These are phyloP conservation scores for Patella caerulea DNA, from an alignment of 2,888 invertebrate genomes.

Conservation along the genomic window DNA sequence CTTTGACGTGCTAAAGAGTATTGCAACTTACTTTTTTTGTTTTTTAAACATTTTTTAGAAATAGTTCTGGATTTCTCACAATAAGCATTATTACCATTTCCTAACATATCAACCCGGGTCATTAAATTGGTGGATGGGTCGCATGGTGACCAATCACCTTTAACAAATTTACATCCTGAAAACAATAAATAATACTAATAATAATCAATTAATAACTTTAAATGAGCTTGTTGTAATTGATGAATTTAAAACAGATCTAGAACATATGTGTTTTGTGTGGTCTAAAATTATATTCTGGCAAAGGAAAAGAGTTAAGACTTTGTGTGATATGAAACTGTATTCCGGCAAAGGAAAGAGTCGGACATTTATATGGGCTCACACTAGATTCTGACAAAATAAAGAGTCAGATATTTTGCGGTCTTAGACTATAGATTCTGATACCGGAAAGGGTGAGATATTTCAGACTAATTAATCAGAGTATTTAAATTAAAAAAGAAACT, in stretches of 20 bases:
- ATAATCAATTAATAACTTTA: background rate
- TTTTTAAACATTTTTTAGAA: conserved; percentile 54
- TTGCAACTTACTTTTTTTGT: conserved; percentile 39
- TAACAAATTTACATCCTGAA: conserved; percentile 57
- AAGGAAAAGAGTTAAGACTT: no score
- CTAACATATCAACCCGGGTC: conserved; percentile 45
- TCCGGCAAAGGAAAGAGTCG: no score
- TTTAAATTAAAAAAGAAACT: conserved; percentile 13
- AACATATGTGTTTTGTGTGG: no score
- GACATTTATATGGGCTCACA: no score
- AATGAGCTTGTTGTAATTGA: background rate
- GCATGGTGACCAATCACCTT: conserved; percentile 60
- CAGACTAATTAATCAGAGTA: no score
- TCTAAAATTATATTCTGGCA: no score
- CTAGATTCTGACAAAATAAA: no score
- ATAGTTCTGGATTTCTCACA: conserved; percentile 50
- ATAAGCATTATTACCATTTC: conserved; percentile 41
- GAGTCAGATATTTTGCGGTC: no score
- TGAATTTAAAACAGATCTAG: background rate
- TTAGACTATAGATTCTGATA: no score
- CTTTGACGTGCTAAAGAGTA: no score
- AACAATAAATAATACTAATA: conserved; percentile 4
- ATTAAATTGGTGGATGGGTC: conserved; percentile 48
- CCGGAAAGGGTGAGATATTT: no score
- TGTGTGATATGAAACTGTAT: no score